Evolutionary conservation across 1,140 invertebrate genomes (phyloP).

Genomic region (Zaprionus kolodkinae): DNA sequence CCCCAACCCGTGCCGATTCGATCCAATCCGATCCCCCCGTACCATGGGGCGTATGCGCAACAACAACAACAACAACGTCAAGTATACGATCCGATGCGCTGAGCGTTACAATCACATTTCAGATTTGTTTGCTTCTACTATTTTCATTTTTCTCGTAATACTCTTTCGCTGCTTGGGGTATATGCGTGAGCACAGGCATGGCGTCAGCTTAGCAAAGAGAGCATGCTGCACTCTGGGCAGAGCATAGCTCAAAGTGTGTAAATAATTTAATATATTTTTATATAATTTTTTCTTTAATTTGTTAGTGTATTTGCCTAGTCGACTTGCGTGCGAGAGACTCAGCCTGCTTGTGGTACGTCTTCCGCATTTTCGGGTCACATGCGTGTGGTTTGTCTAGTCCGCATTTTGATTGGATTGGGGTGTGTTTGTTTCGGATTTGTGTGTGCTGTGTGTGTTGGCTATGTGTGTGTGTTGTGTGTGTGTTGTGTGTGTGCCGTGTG

Average conservation of each 20-base stretch:
- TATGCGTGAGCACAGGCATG: not conserved
- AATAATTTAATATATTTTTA: not conserved
- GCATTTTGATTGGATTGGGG: conserved; percentile 44
- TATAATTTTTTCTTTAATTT: not conserved
- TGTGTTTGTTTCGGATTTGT: not conserved
- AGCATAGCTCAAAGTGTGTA: too few relatives aligned
- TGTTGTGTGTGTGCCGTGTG: too few relatives aligned
- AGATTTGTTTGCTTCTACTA: conserved; percentile 60
- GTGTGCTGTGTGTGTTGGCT: not conserved
- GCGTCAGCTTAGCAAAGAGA: too few relatives aligned
- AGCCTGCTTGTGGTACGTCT: conserved; percentile 54
- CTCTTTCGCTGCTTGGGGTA: conserved; percentile 2
- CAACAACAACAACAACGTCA: not conserved
- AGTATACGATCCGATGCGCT: conserved; percentile 25
- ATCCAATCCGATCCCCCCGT: not conserved
- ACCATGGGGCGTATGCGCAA: conserved; percentile 24
- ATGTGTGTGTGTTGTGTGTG: conserved; percentile 19
- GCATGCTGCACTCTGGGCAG: too few relatives aligned
- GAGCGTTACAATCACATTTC: conserved; percentile 49
- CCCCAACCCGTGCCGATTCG: conserved; percentile 4
- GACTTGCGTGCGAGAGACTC: not conserved
- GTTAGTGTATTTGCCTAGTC: conserved; percentile 5
- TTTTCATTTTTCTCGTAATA: conserved; percentile 33
- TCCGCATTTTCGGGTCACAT: conserved; percentile 76
- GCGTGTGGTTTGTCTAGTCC: conserved; percentile 52